These are phyloP conservation scores for Scaptomyza montana DNA, from an alignment of 1,140 invertebrate genomes.

Conservation along the genomic window DNA sequence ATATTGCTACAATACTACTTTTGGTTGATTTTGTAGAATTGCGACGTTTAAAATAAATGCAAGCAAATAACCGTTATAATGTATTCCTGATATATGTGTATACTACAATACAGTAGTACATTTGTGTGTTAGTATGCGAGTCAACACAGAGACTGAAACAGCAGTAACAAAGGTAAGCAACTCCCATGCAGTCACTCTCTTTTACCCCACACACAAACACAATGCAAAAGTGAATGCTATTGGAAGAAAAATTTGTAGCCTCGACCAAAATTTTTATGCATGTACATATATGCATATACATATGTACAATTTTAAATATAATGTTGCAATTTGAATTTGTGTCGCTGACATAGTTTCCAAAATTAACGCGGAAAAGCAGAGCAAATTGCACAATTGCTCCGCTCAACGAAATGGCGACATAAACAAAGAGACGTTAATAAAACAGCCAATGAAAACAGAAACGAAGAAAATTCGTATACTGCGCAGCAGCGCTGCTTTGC, in stretches of 20 bases:
- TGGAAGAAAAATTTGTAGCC: conserved; percentile 4
- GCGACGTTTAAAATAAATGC: conserved; percentile 46
- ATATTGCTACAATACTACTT: background rate
- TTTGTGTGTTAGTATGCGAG: conserved; percentile 11
- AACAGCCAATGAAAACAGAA: conserved; percentile 71
- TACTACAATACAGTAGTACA: too few species aligned
- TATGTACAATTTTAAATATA: background rate
- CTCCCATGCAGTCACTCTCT: conserved; percentile 16
- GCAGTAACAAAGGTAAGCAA: conserved; percentile 20
- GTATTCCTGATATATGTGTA: too few species aligned
- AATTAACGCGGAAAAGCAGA: conserved; percentile 61
- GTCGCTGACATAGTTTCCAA: conserved; percentile 69
- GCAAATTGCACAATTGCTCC: conserved; percentile 49
- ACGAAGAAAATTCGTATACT: conserved; percentile 55
- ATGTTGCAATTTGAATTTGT: conserved; percentile 31
- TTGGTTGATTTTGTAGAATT: conserved; percentile 19
- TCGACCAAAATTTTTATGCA: conserved; percentile 11
- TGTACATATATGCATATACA: background rate
- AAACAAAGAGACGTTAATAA: conserved; percentile 70
- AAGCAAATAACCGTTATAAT: conserved; percentile 21
- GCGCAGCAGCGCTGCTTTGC: conserved; percentile 61
- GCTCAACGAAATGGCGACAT: conserved; percentile 52
- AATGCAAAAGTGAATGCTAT: background rate
- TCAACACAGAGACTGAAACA: conserved; percentile 42
- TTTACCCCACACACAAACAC: background rate